Evolutionary conservation across 1,140 invertebrate species (phyloP).

Genomic region (Drosophila pseudoananassae): DNA sequence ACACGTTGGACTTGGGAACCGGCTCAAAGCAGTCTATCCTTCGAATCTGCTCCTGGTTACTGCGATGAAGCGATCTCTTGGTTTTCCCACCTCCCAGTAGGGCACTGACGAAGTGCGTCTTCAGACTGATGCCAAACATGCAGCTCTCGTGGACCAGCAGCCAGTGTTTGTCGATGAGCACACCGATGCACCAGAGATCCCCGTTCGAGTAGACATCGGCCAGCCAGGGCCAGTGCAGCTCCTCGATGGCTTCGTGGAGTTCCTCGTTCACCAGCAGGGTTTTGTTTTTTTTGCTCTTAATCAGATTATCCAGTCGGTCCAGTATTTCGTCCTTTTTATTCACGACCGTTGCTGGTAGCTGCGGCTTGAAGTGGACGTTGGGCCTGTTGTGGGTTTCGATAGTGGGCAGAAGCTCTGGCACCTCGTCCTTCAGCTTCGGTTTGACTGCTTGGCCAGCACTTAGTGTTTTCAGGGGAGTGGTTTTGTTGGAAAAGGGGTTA

Average conservation of each 20-base stretch:
- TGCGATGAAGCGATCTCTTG: slow-evolving; percentile 85
- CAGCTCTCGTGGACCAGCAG: slow-evolving; percentile 87
- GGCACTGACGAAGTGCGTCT: slow-evolving; percentile 86
- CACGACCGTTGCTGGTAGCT: slow-evolving; percentile 38
- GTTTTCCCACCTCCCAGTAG: slow-evolving; percentile 86
- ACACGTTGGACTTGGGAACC: slow-evolving; percentile 85
- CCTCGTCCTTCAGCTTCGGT: background rate
- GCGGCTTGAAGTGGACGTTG: slow-evolving; percentile 75
- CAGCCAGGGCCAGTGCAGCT: slow-evolving; percentile 87
- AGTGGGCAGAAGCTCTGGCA: slow-evolving; percentile 44
- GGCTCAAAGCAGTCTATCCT: slow-evolving; percentile 85
- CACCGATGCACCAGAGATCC: slow-evolving; percentile 87
- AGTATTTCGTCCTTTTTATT: slow-evolving; percentile 76
- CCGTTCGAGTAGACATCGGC: slow-evolving; percentile 89
- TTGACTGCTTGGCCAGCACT: slow-evolving; percentile 61
- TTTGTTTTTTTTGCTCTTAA: slow-evolving; percentile 73
- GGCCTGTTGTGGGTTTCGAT: slow-evolving; percentile 66
- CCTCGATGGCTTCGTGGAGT: slow-evolving; percentile 71
- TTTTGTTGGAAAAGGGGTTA: slow-evolving; percentile 58
- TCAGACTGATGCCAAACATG: slow-evolving; percentile 86
- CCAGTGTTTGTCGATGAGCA: slow-evolving; percentile 87
- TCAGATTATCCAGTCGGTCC: slow-evolving; percentile 62
- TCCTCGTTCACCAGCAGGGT: slow-evolving; percentile 69
- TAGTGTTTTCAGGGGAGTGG: slow-evolving; percentile 64
- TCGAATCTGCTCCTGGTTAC: slow-evolving; percentile 89